These are phyloP conservation scores for Bactericera cockerelli DNA, from an alignment of 1,140 invertebrate genomes.

Conservation along the genomic window DNA sequence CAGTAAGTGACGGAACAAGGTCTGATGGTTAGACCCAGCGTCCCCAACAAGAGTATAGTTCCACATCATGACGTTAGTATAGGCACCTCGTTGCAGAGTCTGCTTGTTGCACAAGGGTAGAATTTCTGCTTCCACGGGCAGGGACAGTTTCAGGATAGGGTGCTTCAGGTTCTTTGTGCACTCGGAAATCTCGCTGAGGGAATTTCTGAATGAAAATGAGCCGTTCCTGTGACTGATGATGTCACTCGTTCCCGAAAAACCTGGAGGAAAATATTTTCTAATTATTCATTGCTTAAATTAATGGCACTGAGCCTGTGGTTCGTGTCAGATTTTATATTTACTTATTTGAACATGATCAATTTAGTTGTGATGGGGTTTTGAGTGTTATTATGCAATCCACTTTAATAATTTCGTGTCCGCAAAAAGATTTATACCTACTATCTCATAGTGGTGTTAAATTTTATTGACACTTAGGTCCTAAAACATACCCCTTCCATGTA, in stretches of 20 bases:
- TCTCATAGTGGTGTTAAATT: too few relatives aligned
- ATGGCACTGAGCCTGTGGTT: neutral
- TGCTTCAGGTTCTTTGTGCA: conserved; percentile 66
- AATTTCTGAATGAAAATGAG: conserved; percentile 48
- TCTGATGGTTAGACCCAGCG: conserved; percentile 62
- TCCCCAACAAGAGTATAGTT: conserved; percentile 65
- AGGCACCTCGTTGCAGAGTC: conserved; percentile 53
- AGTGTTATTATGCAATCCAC: too few relatives aligned
- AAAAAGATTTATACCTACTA: too few relatives aligned
- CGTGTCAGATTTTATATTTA: neutral
- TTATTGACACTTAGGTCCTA: too few relatives aligned
- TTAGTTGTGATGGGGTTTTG: too few relatives aligned
- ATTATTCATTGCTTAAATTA: too few relatives aligned
- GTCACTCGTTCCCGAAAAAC: conserved; percentile 31
- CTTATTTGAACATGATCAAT: too few relatives aligned
- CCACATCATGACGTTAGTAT: conserved; percentile 62
- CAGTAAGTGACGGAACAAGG: conserved; percentile 62
- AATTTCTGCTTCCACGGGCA: conserved; percentile 84
- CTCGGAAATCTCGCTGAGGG: conserved; percentile 47
- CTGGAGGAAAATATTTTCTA: conserved; percentile 18
- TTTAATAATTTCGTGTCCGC: too few relatives aligned
- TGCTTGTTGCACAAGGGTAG: conserved; percentile 73
- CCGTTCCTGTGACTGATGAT: conserved; percentile 60
- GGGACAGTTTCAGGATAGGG: conserved; percentile 65
- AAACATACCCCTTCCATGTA: too few relatives aligned